Base-by-base conservation (phyloP, 2,113 vertebrate species). In the Triplophysa siluroides region DNA sequence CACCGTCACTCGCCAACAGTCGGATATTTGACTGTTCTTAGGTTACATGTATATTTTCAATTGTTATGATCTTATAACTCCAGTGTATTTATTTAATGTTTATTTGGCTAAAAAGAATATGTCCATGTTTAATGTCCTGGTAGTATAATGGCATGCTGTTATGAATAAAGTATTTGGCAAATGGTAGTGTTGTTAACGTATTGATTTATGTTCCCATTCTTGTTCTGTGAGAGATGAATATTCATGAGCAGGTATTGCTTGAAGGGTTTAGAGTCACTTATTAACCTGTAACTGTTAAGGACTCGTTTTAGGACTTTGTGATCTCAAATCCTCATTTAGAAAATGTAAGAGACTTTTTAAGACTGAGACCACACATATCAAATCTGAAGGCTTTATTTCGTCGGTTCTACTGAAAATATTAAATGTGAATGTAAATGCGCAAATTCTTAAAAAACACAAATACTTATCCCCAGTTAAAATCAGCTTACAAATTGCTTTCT, bases 171-270 rank as follows among this genome's bases (percentile, higher is more conserved):
- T 43, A 11, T 43, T 43, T 45, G 43, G 43, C 1, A 45, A 26
- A 16, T 60, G 33, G 33, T 38, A 38, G 33, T 6, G 6, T 38
- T 38, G 38, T 52, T 50, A 9, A 71, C 6, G 29, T 38, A 64
- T 43, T 41, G 10, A 47, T 3, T 26, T 1, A 38, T 63, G 66
- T 63, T 75, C n/a, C 56, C 58, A 29, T 29, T 47, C 8, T 65
- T 67, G 74, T 80, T 43, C 41, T 2, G 33, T 18, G 9, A 47
- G 38, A 19, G 9, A 23, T 74, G 6, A 67, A 66, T 80, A 80
- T 67, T 75, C 52, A 58, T 21, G 26, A 45, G 70, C 62, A 74
- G 47, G 47, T 33, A 29, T 73, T 56, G 47, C 47, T 65, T 16
- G 50, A 56, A 65, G 60, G 19, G 1, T 24, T 26, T 65, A 16